Evolutionary conservation across 2,888 invertebrate genomes (phyloP).

Genomic region (Drosophila lacicola): DNA sequence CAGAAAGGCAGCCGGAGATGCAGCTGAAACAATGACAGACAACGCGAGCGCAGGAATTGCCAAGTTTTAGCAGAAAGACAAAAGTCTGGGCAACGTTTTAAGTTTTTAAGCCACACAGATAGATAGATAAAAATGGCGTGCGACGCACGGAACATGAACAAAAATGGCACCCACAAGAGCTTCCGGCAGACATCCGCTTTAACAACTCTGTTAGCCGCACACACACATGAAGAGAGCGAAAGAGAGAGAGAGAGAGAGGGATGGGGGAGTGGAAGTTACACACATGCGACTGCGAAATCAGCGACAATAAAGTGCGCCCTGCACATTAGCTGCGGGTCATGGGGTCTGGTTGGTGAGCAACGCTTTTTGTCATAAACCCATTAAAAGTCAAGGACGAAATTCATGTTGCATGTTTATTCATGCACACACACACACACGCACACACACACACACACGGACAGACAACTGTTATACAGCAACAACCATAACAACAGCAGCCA

Average conservation of each 20-base stretch:
- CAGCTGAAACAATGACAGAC: slow-evolving; percentile 53
- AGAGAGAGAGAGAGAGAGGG: background rate
- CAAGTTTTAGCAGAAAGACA: slow-evolving; percentile 38
- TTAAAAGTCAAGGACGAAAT: slow-evolving; percentile 82
- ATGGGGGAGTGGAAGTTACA: slow-evolving; percentile 2
- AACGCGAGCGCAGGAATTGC: slow-evolving; percentile 25
- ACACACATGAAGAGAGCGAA: slow-evolving; percentile 17
- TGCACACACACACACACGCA: slow-evolving; percentile 38
- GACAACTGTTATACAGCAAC: slow-evolving; percentile 33
- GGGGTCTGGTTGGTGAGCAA: slow-evolving; percentile 31
- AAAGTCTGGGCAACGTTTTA: slow-evolving; percentile 45
- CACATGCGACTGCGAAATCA: slow-evolving; percentile 38
- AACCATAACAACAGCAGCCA: slow-evolving; percentile 34
- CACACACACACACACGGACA: slow-evolving; percentile 19
- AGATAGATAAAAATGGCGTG: slow-evolving; percentile 62
- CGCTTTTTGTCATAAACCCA: slow-evolving; percentile 79
- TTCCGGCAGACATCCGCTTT: slow-evolving; percentile 76
- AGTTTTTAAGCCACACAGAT: slow-evolving; percentile 28
- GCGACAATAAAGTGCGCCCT: slow-evolving; percentile 51
- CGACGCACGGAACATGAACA: slow-evolving; percentile 70
- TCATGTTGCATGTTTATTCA: slow-evolving; percentile 79
- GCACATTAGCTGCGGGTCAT: slow-evolving; percentile 59
- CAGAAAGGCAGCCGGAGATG: slow-evolving; percentile 4
- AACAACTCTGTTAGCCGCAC: slow-evolving; percentile 70
- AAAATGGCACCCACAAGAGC: slow-evolving; percentile 79